Evolutionary conservation across 2,113 vertebrate genomes (phyloP).

Genomic region (Engystomops pustulosus): DNA sequence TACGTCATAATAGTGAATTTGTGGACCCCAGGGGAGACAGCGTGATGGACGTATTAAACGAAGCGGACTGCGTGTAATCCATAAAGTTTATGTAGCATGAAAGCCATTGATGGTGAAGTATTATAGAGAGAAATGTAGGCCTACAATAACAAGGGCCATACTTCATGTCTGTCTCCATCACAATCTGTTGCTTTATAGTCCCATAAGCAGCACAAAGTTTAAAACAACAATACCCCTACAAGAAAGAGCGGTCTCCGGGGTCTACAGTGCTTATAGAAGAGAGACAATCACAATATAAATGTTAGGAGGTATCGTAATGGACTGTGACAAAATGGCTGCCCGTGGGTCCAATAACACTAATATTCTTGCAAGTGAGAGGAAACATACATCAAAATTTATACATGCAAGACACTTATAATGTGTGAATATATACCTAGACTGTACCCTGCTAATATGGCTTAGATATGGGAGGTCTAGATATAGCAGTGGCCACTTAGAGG

Average conservation of each 20-base stretch:
- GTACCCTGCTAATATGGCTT: no score
- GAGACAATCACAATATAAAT: conserved; percentile 17
- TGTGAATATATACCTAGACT: neutral
- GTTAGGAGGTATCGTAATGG: conserved; percentile 21
- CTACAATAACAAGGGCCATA: conserved; percentile 35
- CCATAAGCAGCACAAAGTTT: conserved; percentile 36
- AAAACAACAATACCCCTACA: conserved; percentile 20
- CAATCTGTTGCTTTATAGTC: conserved; percentile 32
- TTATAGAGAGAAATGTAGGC: conserved; percentile 26
- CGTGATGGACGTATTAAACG: conserved; percentile 39
- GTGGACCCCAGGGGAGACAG: conserved; percentile 57
- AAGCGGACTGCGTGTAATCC: conserved; percentile 55
- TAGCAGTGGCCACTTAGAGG: no score
- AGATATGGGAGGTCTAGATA: no score
- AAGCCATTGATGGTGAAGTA: conserved; percentile 44
- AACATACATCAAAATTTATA: neutral
- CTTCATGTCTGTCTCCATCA: conserved; percentile 37
- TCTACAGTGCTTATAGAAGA: conserved; percentile 3
- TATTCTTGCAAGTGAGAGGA: neutral
- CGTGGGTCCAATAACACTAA: conserved; percentile 24
- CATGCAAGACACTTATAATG: neutral
- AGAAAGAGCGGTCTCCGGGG: neutral
- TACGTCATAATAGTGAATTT: conserved; percentile 11
- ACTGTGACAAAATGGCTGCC: conserved; percentile 8
- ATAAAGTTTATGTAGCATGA: conserved; percentile 55